phyloP scores from a whole-genome alignment of 2,888 invertebrate genomes.

The Notocelia uddmanniana region DNA sequence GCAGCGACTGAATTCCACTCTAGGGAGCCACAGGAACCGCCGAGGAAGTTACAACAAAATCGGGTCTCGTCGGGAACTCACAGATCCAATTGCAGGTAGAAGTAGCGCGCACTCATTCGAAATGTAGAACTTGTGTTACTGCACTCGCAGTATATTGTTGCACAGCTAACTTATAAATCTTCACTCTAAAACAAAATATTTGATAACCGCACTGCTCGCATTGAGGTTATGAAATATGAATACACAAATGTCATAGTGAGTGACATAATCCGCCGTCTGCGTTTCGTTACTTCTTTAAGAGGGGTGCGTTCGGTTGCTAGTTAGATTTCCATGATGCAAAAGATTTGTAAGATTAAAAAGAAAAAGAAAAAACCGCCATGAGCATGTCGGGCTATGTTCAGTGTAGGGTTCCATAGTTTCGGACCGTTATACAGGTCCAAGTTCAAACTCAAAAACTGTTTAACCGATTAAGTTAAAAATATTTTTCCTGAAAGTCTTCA shows the following conservation, averaged over 20 bases:
- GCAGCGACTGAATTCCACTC: background rate
- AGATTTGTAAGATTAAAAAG: background rate
- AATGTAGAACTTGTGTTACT: background rate
- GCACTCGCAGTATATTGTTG: constrained; percentile 5
- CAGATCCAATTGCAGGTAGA: constrained; percentile 68
- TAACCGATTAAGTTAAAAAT: no score
- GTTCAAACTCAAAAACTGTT: no score
- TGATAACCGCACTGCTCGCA: background rate
- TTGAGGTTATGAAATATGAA: constrained; percentile 31
- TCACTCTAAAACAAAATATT: constrained; percentile 29
- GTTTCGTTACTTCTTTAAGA: constrained; percentile 19
- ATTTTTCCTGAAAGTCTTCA: no score
- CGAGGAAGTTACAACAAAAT: background rate
- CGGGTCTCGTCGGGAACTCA: constrained; percentile 54
- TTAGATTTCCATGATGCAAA: background rate
- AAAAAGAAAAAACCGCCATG: background rate
- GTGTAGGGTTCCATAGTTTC: no score
- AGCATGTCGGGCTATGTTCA: no score
- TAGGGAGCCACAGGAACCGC: background rate
- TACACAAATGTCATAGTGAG: constrained; percentile 16
- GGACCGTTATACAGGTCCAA: no score
- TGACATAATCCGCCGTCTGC: constrained; percentile 22
- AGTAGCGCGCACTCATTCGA: constrained; percentile 60
- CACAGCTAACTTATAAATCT: constrained; percentile 1
- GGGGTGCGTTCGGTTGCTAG: background rate